A percentile compares a stretch with the other conserved stretches of the same genome.
Conservation (phyloP, 2,113 vertebrate species). For the Charadrius vociferus region DNA sequence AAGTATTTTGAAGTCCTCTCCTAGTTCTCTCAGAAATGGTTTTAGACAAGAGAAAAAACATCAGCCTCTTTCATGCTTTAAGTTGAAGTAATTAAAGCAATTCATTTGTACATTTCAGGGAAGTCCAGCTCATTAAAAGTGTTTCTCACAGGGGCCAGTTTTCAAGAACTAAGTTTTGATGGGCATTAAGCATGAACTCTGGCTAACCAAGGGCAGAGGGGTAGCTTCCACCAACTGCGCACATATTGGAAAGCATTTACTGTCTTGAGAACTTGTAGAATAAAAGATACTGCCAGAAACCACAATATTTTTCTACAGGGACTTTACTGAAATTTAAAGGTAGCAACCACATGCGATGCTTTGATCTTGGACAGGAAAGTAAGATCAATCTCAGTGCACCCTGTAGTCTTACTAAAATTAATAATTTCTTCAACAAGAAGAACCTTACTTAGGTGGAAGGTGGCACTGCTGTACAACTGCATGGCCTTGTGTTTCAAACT, state of each 20-base stretch:
- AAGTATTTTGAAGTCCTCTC: not conserved
- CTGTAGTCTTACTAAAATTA: not conserved
- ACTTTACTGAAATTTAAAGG: not conserved
- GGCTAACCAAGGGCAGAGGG: not conserved
- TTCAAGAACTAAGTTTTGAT: not conserved
- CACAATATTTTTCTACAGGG: not conserved
- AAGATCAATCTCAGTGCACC: not conserved
- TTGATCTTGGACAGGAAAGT: not conserved
- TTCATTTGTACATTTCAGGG: not conserved
- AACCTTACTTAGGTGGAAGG: not conserved
- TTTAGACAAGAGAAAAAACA: not conserved
- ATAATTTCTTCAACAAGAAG: not conserved
- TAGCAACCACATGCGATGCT: fast-evolving
- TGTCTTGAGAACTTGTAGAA: not conserved
- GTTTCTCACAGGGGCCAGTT: not conserved
- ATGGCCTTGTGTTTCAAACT: not conserved
- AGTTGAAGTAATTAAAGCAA: not conserved
- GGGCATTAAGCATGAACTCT: not conserved
- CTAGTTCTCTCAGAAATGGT: not conserved
- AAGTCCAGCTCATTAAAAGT: not conserved
- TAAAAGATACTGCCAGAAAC: not conserved
- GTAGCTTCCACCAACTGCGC: not conserved
- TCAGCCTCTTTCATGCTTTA: not conserved
- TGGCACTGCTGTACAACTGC: not conserved
- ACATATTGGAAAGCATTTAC: not conserved